Conservation (phyloP, 2,113 vertebrate genomes). For the Todiramphus saurophagus region DNA sequence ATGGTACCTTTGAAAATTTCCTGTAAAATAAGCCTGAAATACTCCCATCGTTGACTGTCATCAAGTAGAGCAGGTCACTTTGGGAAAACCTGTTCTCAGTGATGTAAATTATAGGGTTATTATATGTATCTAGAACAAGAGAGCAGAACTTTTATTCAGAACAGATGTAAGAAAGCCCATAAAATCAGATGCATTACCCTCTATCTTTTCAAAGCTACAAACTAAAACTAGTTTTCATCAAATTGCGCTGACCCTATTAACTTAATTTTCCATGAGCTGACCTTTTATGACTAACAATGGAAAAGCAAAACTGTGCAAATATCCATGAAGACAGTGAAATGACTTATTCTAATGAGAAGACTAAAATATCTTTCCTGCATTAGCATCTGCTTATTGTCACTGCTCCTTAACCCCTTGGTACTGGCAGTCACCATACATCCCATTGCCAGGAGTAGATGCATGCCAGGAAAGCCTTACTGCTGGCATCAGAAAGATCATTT, state of each 20-base stretch:
- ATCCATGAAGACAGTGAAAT: slow-evolving; percentile 80
- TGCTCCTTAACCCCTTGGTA: slow-evolving; percentile 72
- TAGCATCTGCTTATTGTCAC: slow-evolving; percentile 74
- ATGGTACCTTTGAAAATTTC: slow-evolving; percentile 84
- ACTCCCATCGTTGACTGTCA: slow-evolving; percentile 73
- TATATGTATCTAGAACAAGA: slow-evolving; percentile 81
- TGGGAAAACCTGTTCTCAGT: slow-evolving; percentile 88
- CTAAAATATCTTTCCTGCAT: slow-evolving; percentile 75
- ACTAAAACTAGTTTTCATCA: slow-evolving; percentile 79
- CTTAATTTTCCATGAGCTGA: slow-evolving; percentile 79
- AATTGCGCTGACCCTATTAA: slow-evolving; percentile 82
- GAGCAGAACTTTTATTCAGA: slow-evolving; percentile 75
- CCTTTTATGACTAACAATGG: slow-evolving; percentile 80
- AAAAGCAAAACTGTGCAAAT: slow-evolving; percentile 81
- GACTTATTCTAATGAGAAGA: slow-evolving; percentile 78
- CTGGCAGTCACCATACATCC: neutral
- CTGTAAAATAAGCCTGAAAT: slow-evolving; percentile 82
- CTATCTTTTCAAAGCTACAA: slow-evolving; percentile 73
- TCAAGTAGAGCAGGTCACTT: slow-evolving; percentile 77
- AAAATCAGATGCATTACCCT: slow-evolving; percentile 78
- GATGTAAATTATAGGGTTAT: slow-evolving; percentile 86
- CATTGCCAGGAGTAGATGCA: neutral
- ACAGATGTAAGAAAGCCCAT: slow-evolving; percentile 74
- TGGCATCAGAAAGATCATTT: slow-evolving; percentile 28
- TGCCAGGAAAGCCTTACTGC: slow-evolving; percentile 15